Percentiles rank a stretch among this genome's conserved stretches.
These are phyloP conservation scores for Ophthalmotilapia sp. DNA, from an alignment of 2,113 vertebrate species.

Conservation along the genomic window DNA sequence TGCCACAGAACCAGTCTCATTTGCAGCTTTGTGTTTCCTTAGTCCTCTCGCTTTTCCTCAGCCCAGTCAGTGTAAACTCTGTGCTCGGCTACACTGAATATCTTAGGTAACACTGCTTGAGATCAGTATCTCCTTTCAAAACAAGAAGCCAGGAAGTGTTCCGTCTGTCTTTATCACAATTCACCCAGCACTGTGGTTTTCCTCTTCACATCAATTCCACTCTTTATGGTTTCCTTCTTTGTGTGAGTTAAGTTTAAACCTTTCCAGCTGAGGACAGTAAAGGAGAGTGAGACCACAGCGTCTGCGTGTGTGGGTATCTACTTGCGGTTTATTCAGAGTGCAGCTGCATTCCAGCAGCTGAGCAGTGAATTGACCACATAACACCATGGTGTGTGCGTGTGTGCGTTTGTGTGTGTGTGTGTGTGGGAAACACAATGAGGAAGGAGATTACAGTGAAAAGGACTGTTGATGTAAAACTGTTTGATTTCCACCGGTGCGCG, in stretches of 20 bases:
- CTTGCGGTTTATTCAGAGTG: conserved; percentile 18
- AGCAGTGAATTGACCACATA: conserved; percentile 39
- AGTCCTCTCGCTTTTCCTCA: conserved; percentile 25
- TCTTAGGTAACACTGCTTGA: conserved; percentile 40
- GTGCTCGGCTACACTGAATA: neutral
- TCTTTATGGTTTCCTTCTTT: conserved; percentile 55
- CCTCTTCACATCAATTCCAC: conserved; percentile 51
- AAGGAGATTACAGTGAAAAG: neutral
- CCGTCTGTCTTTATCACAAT: conserved; percentile 57
- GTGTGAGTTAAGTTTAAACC: conserved; percentile 11
- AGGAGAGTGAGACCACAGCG: conserved; percentile 11
- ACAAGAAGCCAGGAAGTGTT: conserved; percentile 65
- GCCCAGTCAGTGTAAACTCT: conserved; percentile 8
- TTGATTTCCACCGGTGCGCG: conserved; percentile 8
- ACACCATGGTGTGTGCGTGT: neutral
- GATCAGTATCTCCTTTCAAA: conserved; percentile 52
- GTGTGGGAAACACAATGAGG: neutral
- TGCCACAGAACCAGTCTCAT: conserved; percentile 22
- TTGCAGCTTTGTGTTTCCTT: conserved; percentile 47
- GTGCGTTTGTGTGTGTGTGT: neutral
- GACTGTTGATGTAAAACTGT: conserved; percentile 38
- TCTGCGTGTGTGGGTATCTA: conserved; percentile 10
- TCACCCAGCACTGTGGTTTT: conserved; percentile 52
- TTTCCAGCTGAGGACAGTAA: conserved; percentile 57
- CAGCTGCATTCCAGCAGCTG: conserved; percentile 31